Percentiles rank a stretch among this genome's conserved stretches.
phyloP scores from a whole-genome alignment of 2,888 invertebrate species.

The Lycaena phlaeas region DNA sequence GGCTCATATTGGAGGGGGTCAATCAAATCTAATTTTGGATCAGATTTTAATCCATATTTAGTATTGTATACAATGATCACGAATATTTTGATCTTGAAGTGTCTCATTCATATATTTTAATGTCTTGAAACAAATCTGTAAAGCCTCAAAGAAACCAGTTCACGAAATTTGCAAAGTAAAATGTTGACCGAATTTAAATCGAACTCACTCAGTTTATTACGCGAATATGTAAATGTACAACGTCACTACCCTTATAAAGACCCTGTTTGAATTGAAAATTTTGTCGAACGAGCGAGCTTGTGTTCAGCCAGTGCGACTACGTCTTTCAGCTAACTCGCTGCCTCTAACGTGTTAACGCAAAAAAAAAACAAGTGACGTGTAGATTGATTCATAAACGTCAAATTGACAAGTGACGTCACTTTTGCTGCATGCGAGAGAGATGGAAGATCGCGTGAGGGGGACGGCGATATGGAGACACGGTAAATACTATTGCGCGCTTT shows the following conservation, averaged over 20 bases:
- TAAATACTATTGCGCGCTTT: constrained; percentile 1
- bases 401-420: constrained; percentile 36
- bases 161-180: constrained; percentile 18
- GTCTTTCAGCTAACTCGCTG: constrained; percentile 68
- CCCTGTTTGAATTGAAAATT: constrained; percentile 73
- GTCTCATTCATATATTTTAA: too few species aligned
- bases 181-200: constrained; percentile 59
- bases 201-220: constrained; percentile 64
- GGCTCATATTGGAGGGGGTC: too few species aligned
- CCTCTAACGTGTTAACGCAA: constrained; percentile 26
- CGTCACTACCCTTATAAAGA: constrained; percentile 73
- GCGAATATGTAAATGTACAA: constrained; percentile 71
- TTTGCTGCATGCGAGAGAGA: constrained; percentile 48
- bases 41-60: too few species aligned
- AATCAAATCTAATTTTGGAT: too few species aligned
- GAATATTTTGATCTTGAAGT: too few species aligned
- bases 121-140: too few species aligned
- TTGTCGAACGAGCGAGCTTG: constrained; percentile 60
- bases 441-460: constrained; percentile 29
- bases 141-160: too few species aligned
- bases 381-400: constrained; percentile 3
- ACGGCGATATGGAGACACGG: constrained; percentile 17
- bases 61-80: too few species aligned
- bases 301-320: constrained; percentile 62
- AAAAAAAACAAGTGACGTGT: constrained; percentile 1